These are phyloP conservation scores for Planiliza haematocheilus DNA, from an alignment of 2,113 vertebrate genomes.

Conservation along the genomic window DNA sequence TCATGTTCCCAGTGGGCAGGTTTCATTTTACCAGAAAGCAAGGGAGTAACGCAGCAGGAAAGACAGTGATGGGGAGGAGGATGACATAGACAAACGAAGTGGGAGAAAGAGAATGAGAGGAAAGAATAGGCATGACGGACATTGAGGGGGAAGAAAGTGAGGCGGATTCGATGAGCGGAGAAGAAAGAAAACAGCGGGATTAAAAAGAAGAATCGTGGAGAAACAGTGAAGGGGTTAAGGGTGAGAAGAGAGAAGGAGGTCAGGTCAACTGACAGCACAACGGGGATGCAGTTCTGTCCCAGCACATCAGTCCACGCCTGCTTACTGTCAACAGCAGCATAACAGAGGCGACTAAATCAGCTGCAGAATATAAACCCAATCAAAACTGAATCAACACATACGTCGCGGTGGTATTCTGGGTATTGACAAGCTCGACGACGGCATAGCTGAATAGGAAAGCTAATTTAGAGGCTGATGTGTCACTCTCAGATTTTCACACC, in stretches of 20 bases:
- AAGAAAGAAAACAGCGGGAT: neutral
- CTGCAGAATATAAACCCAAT: constrained; percentile 37
- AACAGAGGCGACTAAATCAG: constrained; percentile 27
- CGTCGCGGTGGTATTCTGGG: neutral
- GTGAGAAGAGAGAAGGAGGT: constrained; percentile 55
- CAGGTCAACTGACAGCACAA: constrained; percentile 56
- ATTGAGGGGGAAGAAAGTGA: too few relatives aligned
- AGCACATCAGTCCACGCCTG: constrained; percentile 55
- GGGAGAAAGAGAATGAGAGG: neutral
- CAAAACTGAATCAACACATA: constrained; percentile 11
- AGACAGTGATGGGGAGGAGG: constrained; percentile 13
- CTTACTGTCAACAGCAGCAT: constrained; percentile 19
- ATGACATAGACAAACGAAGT: constrained; percentile 18
- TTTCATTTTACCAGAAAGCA: constrained; percentile 22
- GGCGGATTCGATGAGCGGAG: too few relatives aligned
- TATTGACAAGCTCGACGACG: constrained; percentile 4
- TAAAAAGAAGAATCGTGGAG: constrained; percentile 5
- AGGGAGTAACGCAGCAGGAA: constrained; percentile 8
- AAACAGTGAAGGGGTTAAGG: neutral
- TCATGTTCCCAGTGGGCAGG: constrained; percentile 39
- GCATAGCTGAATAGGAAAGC: constrained; percentile 8
- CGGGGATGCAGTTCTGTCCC: constrained; percentile 26
- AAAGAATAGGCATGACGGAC: constrained; percentile 1
- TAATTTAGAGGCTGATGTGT: constrained; percentile 13
- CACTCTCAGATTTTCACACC: neutral